Evolutionary conservation across 2,113 vertebrate genomes (phyloP).

Genomic region (Rhinoderma darwinii): DNA sequence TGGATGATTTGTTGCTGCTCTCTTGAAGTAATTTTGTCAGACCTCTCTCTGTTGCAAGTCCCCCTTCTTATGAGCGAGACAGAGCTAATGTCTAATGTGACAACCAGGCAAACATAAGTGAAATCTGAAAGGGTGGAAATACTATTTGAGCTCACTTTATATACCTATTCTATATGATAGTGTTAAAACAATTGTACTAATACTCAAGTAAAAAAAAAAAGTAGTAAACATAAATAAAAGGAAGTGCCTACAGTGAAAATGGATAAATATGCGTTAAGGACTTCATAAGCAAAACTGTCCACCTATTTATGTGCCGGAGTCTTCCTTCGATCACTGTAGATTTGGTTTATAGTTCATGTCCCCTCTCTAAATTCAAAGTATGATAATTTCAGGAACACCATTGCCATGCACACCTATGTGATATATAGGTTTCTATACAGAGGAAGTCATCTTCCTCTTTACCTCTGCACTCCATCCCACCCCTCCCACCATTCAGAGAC

Average conservation of each 20-base stretch:
- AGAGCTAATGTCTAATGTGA: too few relatives aligned
- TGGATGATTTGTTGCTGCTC: too few relatives aligned
- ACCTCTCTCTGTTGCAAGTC: too few relatives aligned
- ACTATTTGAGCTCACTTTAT: too few relatives aligned
- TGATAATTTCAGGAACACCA: constrained; percentile 9
- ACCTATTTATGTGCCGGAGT: background rate
- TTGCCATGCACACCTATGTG: constrained; percentile 29
- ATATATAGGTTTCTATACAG: constrained; percentile 28
- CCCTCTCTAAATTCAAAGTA: background rate
- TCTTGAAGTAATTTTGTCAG: too few relatives aligned
- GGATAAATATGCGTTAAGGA: background rate
- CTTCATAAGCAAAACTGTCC: background rate
- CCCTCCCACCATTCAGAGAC: constrained; percentile 22
- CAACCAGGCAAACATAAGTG: too few relatives aligned
- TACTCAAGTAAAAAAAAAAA: background rate
- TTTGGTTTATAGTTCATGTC: background rate
- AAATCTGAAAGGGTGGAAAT: too few relatives aligned
- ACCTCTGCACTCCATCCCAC: background rate
- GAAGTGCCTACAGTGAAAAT: background rate
- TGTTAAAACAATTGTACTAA: background rate
- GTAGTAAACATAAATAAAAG: background rate
- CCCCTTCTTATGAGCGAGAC: too few relatives aligned
- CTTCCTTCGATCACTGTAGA: background rate
- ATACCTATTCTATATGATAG: background rate
- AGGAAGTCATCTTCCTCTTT: constrained; percentile 29